Percentiles rank a stretch among this genome's conserved stretches.
Conservation (phyloP, 2,888 invertebrate species). For the Drosophila cyrtoloma region DNA sequence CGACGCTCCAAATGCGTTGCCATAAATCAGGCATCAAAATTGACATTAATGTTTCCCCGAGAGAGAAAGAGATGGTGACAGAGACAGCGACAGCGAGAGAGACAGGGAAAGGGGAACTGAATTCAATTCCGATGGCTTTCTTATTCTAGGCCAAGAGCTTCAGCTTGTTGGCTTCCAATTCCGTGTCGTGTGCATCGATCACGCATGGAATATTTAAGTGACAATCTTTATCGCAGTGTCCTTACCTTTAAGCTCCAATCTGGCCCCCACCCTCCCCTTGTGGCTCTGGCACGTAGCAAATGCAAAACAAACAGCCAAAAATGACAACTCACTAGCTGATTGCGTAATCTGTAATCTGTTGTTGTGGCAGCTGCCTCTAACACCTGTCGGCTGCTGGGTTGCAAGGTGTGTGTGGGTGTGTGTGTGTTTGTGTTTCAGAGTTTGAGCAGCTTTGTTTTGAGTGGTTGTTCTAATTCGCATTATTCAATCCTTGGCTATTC, state of each 20-base stretch:
- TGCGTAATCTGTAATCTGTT: conserved; percentile 39
- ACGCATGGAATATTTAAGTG: conserved; percentile 77
- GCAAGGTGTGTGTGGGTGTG: neutral
- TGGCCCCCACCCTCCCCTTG: neutral
- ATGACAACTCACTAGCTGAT: conserved; percentile 43
- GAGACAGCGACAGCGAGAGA: neutral
- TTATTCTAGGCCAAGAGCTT: conserved; percentile 28
- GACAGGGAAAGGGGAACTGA: conserved; percentile 5
- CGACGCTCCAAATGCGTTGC: conserved; percentile 63
- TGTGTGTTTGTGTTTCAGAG: neutral
- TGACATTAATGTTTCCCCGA: conserved; percentile 75
- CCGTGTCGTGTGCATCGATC: conserved; percentile 65
- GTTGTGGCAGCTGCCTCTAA: neutral
- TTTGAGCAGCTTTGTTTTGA: neutral
- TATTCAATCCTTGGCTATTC: neutral
- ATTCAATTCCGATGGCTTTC: conserved; percentile 62
- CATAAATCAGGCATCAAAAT: conserved; percentile 79
- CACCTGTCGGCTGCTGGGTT: conserved; percentile 20
- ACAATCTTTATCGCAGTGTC: conserved; percentile 44
- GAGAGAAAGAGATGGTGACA: conserved; percentile 5
- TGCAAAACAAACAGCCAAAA: conserved; percentile 51
- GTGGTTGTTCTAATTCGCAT: neutral
- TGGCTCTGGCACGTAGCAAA: conserved; percentile 41
- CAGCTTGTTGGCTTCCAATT: conserved; percentile 16
- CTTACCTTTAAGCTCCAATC: conserved; percentile 1